Conservation (phyloP, 2,888 invertebrate species). For the Exephanes ischioxanthus region DNA sequence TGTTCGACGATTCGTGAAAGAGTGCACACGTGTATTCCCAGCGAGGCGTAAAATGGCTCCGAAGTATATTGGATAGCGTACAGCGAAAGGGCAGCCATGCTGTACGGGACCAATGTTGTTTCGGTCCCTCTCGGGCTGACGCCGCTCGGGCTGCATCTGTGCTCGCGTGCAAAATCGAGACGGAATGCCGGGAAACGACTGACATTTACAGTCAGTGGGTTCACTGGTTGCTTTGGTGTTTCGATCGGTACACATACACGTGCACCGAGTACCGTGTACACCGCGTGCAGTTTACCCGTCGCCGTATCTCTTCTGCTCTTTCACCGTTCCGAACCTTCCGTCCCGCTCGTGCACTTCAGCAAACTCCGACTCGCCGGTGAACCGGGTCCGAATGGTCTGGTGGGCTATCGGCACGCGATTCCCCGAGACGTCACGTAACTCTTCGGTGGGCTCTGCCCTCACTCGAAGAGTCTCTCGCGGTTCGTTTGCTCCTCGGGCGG, state of each 20-base stretch:
- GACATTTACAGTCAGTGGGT: conserved; percentile 68
- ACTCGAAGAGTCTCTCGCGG: conserved; percentile 21
- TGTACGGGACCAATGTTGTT: conserved; percentile 64
- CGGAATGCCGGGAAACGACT: conserved; percentile 69
- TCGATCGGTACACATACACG: conserved; percentile 27
- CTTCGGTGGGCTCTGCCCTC: conserved; percentile 57
- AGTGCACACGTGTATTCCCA: background rate
- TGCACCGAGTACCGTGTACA: background rate
- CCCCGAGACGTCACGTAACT: conserved; percentile 76
- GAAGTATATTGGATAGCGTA: conserved; percentile 15
- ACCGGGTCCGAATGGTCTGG: conserved; percentile 56
- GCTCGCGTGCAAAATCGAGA: conserved; percentile 66
- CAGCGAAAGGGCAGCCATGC: conserved; percentile 63
- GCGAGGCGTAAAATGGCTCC: conserved; percentile 31
- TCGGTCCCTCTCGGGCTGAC: conserved; percentile 33
- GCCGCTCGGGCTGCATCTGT: conserved; percentile 41
- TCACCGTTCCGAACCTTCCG: conserved; percentile 29
- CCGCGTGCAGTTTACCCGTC: conserved; percentile 40
- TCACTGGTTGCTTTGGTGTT: conserved; percentile 47
- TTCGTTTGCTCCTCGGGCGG: conserved; percentile 18
- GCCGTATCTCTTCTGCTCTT: conserved; percentile 56
- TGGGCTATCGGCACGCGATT: conserved; percentile 74
- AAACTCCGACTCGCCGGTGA: conserved; percentile 36
- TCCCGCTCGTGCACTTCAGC: conserved; percentile 38
- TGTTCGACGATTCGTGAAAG: conserved; percentile 26